These are phyloP conservation scores for Petrocephalus schoutedeni DNA, from an alignment of 2,797 vertebrate species.

Conservation along the genomic window DNA sequence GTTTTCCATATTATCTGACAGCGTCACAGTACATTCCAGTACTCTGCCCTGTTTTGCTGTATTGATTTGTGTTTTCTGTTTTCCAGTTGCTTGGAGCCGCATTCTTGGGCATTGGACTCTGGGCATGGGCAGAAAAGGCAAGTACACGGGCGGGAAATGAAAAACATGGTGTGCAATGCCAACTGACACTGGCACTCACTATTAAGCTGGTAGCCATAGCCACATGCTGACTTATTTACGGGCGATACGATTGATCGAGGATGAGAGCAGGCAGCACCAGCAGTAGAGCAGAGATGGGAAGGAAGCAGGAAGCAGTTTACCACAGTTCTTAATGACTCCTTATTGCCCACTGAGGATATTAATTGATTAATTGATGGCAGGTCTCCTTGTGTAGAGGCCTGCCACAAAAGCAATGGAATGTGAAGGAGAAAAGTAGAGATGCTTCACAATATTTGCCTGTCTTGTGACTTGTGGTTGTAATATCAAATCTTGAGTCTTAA, in stretches of 20 bases:
- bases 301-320: neutral
- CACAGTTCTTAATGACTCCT: neutral
- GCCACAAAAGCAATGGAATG: neutral
- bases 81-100: slow-evolving; percentile 82
- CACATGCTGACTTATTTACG: neutral
- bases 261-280: neutral
- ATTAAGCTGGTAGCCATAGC: neutral
- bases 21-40: neutral
- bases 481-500: neutral
- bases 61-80: slow-evolving; percentile 40
- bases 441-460: neutral
- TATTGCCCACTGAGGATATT: neutral
- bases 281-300: neutral
- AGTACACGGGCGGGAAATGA: slow-evolving; percentile 43
- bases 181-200: neutral
- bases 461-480: neutral
- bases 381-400: neutral
- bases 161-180: neutral
- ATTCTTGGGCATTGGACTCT: slow-evolving; percentile 82
- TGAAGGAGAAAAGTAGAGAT: neutral
- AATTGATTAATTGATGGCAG: neutral
- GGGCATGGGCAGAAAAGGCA: slow-evolving; percentile 95
- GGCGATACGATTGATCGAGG: slow-evolving; percentile 16
- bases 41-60: neutral
- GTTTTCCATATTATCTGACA: neutral